Evolutionary conservation across 2,888 invertebrate species (phyloP), one percentile per base, ranked within the genome.

Genomic region (Eristalis arbustorum): DNA sequence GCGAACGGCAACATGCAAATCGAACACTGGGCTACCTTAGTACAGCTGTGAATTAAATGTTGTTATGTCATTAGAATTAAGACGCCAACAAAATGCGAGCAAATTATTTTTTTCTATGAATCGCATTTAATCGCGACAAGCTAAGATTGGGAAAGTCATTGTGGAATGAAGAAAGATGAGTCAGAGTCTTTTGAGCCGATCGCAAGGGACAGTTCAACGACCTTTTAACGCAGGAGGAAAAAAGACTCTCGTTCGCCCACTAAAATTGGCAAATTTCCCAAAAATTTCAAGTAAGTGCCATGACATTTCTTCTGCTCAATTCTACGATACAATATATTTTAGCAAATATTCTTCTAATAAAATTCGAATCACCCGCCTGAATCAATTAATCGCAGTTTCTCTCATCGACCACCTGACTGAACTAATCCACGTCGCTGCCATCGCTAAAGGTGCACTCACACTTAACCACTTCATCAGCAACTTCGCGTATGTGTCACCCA

Each of bases 281-380:
- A 8, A 1, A 6, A 37, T 49, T 49, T 49, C 18, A 42, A 42
- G 3, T n/a, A 5, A 42, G 5, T n/a, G 2, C n/a, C 5, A 42
- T 49, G 18, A 18, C 6, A 18, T 49, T 18, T n/a, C 18, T 8
- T 18, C 6, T 49, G 1, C 2, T n/a, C 4, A n/a, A n/a, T 1
- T 3, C 49, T 6, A 4, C 5, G n/a, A n/a, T 5, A 49, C 0
- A 14, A 28, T 28, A 49, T 49, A 66, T 66, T 14, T 25, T 49
- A 49, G 25, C 3, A n/a, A 66, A 25, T 14, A 10, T 25, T n/a
- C 2, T 13, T 31, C 1, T 63, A 14, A 23, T 10, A 42, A 72
- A 28, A 34, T 84, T 84, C 34, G 42, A 85, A 85, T 85, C 14
- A 57, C 82, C 85, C 85, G 82, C 85, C 82, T 14, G 11, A 63